Conservation (phyloP, 2,888 invertebrate species). For the Agriopis aurantiaria region DNA sequence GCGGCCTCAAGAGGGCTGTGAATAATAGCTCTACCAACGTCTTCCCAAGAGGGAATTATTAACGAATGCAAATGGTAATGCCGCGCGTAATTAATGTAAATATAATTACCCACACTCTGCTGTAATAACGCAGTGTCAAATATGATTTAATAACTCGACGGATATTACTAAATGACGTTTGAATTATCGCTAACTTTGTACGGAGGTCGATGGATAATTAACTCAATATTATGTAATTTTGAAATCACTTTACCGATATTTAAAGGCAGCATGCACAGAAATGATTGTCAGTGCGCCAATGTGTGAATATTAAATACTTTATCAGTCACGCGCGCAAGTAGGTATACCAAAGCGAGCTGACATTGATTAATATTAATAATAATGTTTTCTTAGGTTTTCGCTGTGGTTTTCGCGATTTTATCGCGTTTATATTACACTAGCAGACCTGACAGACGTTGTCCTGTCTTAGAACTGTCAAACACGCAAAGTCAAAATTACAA, state of each 20-base stretch:
- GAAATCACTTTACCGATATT: conserved; percentile 5
- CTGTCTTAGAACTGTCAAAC: too few species aligned
- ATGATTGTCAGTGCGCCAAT: not conserved
- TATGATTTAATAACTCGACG: conserved; percentile 60
- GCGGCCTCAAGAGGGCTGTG: conserved; percentile 22
- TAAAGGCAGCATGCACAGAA: not conserved
- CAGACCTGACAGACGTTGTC: too few species aligned
- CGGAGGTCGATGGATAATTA: conserved; percentile 16
- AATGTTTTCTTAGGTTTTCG: too few species aligned
- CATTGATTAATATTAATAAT: too few species aligned
- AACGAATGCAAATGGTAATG: conserved; percentile 60
- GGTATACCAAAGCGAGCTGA: not conserved
- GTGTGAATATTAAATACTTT: not conserved
- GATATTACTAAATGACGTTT: conserved; percentile 48
- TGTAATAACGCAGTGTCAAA: conserved; percentile 66
- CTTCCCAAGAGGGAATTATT: conserved; percentile 41
- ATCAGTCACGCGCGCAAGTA: not conserved
- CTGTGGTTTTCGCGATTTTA: too few species aligned
- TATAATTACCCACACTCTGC: conserved; percentile 59
- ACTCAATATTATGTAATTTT: conserved; percentile 17
- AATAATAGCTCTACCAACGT: conserved; percentile 44
- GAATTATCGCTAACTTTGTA: conserved; percentile 37
- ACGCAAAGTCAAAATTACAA: too few species aligned
- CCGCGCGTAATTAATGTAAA: conserved; percentile 67
- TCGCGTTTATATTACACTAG: too few species aligned